A percentile compares a stretch with the other conserved stretches of the same genome.
Conservation (phyloP, 1,140 invertebrate genomes). For the Aphaenogaster ashmeadi region DNA sequence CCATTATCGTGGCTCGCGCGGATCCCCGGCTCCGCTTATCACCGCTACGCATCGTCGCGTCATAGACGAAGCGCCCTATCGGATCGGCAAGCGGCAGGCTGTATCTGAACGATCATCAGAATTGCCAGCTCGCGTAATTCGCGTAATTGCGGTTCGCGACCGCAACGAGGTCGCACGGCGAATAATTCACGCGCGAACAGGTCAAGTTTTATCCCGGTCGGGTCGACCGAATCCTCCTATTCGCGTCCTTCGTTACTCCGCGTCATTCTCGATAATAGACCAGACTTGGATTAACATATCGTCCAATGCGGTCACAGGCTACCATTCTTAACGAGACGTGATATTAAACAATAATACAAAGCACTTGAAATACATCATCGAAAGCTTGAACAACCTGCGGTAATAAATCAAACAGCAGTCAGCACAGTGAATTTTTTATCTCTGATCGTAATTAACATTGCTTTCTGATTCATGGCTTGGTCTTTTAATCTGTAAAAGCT, state of each 20-base stretch:
- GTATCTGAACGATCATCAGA: slow-evolving; percentile 67
- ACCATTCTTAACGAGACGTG: neutral
- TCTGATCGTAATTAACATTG: neutral
- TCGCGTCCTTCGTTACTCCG: neutral
- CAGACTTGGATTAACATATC: slow-evolving; percentile 19
- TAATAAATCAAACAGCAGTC: neutral
- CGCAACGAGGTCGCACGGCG: slow-evolving; percentile 42
- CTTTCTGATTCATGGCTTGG: neutral
- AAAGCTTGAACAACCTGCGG: neutral
- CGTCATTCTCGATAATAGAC: slow-evolving; percentile 38
- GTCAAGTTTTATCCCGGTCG: slow-evolving; percentile 67
- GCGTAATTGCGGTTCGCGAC: slow-evolving; percentile 73
- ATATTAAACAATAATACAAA: neutral
- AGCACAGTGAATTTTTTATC: neutral
- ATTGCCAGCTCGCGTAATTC: slow-evolving; percentile 71
- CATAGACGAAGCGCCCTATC: slow-evolving; percentile 51
- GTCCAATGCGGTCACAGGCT: neutral
- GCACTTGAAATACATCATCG: neutral
- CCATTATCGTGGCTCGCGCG: slow-evolving; percentile 62
- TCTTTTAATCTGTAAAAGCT: neutral
- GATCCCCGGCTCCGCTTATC: slow-evolving; percentile 55
- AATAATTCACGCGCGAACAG: slow-evolving; percentile 75
- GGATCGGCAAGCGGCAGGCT: slow-evolving; percentile 23
- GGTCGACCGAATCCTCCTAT: slow-evolving; percentile 14
- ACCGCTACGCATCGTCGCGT: slow-evolving; percentile 57